Base-by-base conservation (phyloP, 2,797 vertebrate species). In the Gymnoscopelus microlampas region DNA sequence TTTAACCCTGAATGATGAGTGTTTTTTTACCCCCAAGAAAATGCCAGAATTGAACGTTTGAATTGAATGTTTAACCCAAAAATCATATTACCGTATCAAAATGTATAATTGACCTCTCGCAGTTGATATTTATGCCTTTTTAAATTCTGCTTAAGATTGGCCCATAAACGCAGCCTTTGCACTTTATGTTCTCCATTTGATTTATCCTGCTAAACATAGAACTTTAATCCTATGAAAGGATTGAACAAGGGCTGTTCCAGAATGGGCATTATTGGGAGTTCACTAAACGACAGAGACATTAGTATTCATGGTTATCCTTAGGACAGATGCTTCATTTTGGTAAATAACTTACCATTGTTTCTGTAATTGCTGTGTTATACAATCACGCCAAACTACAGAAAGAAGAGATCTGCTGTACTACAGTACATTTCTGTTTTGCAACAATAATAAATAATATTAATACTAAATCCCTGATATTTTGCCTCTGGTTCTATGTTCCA, bases 191-290 rank as follows among this genome's bases (percentile, higher is more conserved):
- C 85, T 81, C 70, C 74, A 76, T 76, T 72, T 24, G 1, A 87
- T 88, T 89, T 74, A 87, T 87, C 82, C 73, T n/a, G 47, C 72
- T 87, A 84, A 90, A 91, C 83, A 90, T 84, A 90, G 85, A 88
- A 84, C 74, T 82, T 72, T 90, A 91, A 93, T 91, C 88, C 86
- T 73, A 82, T 90, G 82, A 87, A 86, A 87, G 77, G 64, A 29
- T 29, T 29, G 26, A 29, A 29, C 68, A 66, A 77, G 62, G 72
- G 83, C 80, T 80, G 81, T 85, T 86, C 83, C 86, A 88, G 82
- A 86, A 85, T 81, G 72, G 72, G 79, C 84, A 76, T 87, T 80
- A 87, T 80, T 60, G 66, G 63, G 57, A 64, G 80, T 80, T 84
- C 77, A 79, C 15, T 47, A 70, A 50, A 73, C 44, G 13, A 29